A percentile compares a stretch with the other conserved stretches of the same genome.
These are phyloP conservation scores for Rhinolophus sinicus DNA, from an alignment of 2,113 vertebrate genomes.

Conservation along the genomic window DNA sequence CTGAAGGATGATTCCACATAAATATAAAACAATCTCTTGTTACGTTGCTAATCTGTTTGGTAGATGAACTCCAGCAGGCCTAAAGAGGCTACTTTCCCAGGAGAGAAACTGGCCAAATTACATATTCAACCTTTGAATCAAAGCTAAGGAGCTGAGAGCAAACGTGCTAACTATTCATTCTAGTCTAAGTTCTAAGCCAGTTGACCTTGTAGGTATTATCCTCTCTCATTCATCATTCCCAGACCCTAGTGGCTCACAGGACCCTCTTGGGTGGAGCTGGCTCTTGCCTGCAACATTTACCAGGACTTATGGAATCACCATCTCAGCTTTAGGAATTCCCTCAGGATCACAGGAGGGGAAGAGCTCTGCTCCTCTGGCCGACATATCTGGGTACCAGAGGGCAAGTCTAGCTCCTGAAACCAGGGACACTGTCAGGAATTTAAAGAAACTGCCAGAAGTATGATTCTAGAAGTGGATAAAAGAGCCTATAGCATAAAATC, in stretches of 20 bases:
- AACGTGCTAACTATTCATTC: not conserved
- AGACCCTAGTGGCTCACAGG: not conserved
- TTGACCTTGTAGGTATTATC: not conserved
- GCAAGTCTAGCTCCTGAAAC: not conserved
- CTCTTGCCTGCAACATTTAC: not conserved
- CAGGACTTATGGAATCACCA: not conserved
- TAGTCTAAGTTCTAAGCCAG: not conserved
- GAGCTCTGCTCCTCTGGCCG: not conserved
- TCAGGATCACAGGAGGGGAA: not conserved
- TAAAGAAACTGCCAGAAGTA: not conserved
- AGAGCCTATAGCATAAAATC: not conserved
- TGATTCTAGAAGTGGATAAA: not conserved
- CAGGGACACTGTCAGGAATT: not conserved
- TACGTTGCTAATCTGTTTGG: conserved; percentile 12
- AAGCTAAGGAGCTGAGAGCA: conserved; percentile 16
- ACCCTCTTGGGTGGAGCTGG: not conserved
- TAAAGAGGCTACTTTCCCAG: not conserved
- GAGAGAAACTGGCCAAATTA: conserved; percentile 13
- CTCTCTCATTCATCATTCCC: not conserved
- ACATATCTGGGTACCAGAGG: not conserved
- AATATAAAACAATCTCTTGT: not conserved
- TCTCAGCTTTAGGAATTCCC: not conserved
- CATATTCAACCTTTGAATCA: not conserved
- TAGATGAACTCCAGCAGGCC: not conserved
- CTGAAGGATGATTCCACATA: not conserved